These are phyloP conservation scores for Polyergus mexicanus DNA, from an alignment of 1,140 invertebrate genomes.

Conservation along the genomic window DNA sequence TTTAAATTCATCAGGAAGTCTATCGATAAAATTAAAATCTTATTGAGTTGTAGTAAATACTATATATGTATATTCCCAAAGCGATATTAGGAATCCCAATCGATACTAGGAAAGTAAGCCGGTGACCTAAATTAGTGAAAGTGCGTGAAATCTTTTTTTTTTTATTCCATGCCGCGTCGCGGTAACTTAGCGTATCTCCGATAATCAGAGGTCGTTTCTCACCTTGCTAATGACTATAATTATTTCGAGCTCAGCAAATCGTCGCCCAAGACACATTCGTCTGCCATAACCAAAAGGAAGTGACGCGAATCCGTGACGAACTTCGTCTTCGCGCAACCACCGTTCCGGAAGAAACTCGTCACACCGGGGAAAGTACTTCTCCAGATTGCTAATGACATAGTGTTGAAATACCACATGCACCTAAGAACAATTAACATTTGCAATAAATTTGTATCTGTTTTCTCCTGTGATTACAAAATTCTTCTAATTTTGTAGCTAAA, in stretches of 20 bases:
- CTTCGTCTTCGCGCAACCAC: conserved; percentile 88
- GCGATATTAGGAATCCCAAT: no score
- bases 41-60: not conserved
- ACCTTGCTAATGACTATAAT: conserved; percentile 91
- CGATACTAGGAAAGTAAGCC: not conserved
- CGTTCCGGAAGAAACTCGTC: conserved; percentile 91
- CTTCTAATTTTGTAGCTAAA: not conserved
- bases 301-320: conserved; percentile 90
- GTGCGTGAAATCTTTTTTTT: not conserved
- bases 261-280: conserved; percentile 92
- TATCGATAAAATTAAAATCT: not conserved
- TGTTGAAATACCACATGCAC: conserved; percentile 94
- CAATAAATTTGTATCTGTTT: not conserved
- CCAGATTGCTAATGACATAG: conserved; percentile 92
- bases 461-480: not conserved
- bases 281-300: conserved; percentile 94
- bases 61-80: not conserved
- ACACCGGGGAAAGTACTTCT: conserved; percentile 90
- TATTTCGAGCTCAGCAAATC: conserved; percentile 94
- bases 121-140: not conserved
- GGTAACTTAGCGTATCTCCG: not conserved
- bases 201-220: conserved; percentile 45
- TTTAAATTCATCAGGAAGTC: not conserved
- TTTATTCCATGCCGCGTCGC: not conserved
- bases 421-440: conserved; percentile 83